Conservation (phyloP, 2,888 invertebrate genomes). For the Erynnis tages region DNA sequence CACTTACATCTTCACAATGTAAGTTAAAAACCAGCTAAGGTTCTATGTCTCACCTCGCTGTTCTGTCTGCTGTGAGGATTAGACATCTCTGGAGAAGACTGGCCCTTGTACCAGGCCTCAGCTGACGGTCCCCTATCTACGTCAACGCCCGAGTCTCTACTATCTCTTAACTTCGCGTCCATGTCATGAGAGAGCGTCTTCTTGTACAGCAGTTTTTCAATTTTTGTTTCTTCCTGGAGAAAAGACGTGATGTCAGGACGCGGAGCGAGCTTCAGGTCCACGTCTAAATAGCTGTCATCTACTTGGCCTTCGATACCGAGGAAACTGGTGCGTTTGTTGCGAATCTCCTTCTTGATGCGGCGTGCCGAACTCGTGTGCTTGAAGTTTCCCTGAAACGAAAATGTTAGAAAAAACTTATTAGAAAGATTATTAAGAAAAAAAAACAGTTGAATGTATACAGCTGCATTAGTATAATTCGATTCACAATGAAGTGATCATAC, state of each 20-base stretch:
- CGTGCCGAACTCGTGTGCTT: slow-evolving; percentile 91
- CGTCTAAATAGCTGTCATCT: slow-evolving; percentile 85
- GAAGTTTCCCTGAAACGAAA: slow-evolving; percentile 77
- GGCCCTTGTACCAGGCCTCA: slow-evolving; percentile 82
- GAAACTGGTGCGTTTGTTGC: slow-evolving; percentile 92
- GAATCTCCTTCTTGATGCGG: slow-evolving; percentile 91
- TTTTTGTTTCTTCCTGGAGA: slow-evolving; percentile 88
- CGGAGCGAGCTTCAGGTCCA: slow-evolving; percentile 85
- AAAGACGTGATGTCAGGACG: slow-evolving; percentile 91
- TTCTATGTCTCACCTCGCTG: slow-evolving; percentile 85
- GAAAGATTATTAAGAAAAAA: too few species aligned
- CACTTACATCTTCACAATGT: not conserved
- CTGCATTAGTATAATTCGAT: too few species aligned
- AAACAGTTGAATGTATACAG: too few species aligned
- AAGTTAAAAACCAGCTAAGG: not conserved
- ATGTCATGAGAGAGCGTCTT: slow-evolving; percentile 87
- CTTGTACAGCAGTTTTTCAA: slow-evolving; percentile 89
- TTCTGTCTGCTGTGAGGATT: slow-evolving; percentile 90
- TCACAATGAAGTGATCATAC: too few species aligned
- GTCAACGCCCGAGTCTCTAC: slow-evolving; percentile 90
- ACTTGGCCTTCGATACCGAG: slow-evolving; percentile 90
- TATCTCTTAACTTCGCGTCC: slow-evolving; percentile 84
- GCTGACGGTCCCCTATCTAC: slow-evolving; percentile 82
- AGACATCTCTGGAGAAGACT: slow-evolving; percentile 74
- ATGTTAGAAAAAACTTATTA: not conserved